phyloP scores from a whole-genome alignment of 2,113 vertebrate species.

The Myiozetetes cayanensis region DNA sequence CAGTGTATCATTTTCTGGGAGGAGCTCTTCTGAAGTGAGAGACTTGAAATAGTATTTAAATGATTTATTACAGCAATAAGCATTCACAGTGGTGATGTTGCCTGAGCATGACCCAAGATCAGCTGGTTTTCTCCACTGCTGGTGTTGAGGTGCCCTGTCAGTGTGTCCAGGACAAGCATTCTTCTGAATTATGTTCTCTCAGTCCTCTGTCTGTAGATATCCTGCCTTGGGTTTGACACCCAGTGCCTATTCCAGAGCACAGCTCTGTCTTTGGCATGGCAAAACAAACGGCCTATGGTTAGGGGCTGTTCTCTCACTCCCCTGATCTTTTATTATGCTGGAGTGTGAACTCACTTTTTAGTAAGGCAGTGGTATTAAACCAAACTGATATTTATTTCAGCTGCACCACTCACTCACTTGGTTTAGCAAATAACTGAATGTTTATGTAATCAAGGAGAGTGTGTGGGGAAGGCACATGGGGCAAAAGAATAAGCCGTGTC shows the following conservation, averaged over 20 bases:
- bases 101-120: background rate
- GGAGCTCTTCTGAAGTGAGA: background rate
- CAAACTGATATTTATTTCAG: background rate
- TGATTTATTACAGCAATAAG: background rate
- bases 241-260: background rate
- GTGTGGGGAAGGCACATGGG: background rate
- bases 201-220: background rate
- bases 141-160: background rate
- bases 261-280: background rate
- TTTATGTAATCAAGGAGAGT: rapidly evolving
- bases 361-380: background rate
- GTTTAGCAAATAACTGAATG: background rate
- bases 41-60: background rate
- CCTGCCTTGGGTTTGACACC: background rate
- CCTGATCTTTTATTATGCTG: background rate
- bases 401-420: background rate
- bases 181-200: background rate
- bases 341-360: background rate
- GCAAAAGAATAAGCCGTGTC: background rate
- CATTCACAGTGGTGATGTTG: background rate
- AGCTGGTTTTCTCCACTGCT: background rate
- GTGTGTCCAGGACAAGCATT: background rate
- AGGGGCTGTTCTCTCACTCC: background rate
- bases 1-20: background rate
- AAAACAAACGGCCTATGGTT: background rate